phyloP scores from a whole-genome alignment of 2,113 vertebrate genomes.

The Vulpes lagopus region DNA sequence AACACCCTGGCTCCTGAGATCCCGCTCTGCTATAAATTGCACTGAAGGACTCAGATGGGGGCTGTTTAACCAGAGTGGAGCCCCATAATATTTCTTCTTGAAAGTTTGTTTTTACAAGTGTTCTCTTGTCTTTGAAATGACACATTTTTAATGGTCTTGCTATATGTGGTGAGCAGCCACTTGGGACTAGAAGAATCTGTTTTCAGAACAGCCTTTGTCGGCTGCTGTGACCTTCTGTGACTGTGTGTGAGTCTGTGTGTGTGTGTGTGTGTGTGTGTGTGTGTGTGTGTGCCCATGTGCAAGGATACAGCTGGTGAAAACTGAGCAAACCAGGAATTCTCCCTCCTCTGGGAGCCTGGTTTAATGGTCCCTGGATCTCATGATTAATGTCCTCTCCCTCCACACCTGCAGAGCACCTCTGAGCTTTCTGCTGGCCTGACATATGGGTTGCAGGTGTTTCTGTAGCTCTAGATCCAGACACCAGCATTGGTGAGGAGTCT shows the following conservation, averaged over 20 bases:
- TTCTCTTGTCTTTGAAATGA: conserved; percentile 56
- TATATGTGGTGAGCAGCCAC: background rate
- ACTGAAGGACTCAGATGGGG: conserved; percentile 17
- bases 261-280: background rate
- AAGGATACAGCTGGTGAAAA: background rate
- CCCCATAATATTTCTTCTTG: background rate
- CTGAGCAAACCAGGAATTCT: background rate
- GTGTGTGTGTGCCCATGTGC: background rate
- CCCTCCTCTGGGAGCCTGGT: background rate
- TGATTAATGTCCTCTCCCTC: background rate
- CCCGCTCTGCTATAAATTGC: background rate
- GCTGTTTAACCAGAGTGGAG: conserved; percentile 20
- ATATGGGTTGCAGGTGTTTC: background rate
- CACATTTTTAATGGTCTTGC: conserved; percentile 40
- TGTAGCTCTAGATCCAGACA: background rate
- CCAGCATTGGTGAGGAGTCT: background rate
- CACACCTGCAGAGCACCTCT: background rate
- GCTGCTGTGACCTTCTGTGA: background rate
- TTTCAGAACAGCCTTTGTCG: background rate
- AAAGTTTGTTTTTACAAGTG: conserved; percentile 71
- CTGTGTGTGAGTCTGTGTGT: background rate
- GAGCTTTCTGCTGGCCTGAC: background rate
- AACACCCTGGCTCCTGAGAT: accelerated
- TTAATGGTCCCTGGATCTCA: background rate
- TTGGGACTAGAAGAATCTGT: conserved; percentile 54